Evolutionary conservation across 2,888 invertebrate species (phyloP).

Genomic region (Xylocampa areola): DNA sequence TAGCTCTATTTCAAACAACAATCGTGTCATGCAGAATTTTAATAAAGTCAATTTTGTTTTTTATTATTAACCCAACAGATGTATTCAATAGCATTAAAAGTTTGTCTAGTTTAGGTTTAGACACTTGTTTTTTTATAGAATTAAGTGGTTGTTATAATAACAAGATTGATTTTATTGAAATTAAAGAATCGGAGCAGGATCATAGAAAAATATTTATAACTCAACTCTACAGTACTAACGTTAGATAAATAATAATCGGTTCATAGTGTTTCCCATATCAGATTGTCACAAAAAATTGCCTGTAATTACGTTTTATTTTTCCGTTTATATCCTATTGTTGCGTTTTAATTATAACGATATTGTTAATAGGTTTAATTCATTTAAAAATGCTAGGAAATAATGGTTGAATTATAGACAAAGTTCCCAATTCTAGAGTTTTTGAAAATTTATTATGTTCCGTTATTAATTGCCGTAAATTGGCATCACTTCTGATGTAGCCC

Average conservation of each 20-base stretch:
- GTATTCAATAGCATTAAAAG: slow-evolving; percentile 33
- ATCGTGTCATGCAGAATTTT: slow-evolving; percentile 12
- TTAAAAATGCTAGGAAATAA: neutral
- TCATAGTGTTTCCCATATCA: slow-evolving; percentile 31
- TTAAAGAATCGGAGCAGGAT: slow-evolving; percentile 12
- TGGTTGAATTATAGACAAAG: neutral
- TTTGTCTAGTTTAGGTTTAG: slow-evolving; percentile 35
- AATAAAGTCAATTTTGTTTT: slow-evolving; percentile 42
- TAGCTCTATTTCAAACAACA: slow-evolving; percentile 2
- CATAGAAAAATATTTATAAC: slow-evolving; percentile 16
- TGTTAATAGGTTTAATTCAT: neutral
- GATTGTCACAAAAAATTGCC: slow-evolving; percentile 40
- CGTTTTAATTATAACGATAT: slow-evolving; percentile 3
- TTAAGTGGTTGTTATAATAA: slow-evolving; percentile 38
- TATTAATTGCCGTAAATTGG: too few species aligned
- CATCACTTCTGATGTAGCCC: too few species aligned
- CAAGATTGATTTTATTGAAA: slow-evolving; percentile 47
- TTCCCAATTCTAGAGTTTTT: too few species aligned
- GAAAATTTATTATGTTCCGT: too few species aligned
- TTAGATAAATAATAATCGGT: slow-evolving; percentile 17
- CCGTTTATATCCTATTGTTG: too few species aligned
- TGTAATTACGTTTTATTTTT: slow-evolving; percentile 7
- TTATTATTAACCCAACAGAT: slow-evolving; percentile 18
- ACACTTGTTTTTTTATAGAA: slow-evolving; percentile 23
- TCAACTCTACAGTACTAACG: slow-evolving; percentile 15